Evolutionary conservation across 2,888 invertebrate species (phyloP).

Genomic region (Opisthograptis luteolata): DNA sequence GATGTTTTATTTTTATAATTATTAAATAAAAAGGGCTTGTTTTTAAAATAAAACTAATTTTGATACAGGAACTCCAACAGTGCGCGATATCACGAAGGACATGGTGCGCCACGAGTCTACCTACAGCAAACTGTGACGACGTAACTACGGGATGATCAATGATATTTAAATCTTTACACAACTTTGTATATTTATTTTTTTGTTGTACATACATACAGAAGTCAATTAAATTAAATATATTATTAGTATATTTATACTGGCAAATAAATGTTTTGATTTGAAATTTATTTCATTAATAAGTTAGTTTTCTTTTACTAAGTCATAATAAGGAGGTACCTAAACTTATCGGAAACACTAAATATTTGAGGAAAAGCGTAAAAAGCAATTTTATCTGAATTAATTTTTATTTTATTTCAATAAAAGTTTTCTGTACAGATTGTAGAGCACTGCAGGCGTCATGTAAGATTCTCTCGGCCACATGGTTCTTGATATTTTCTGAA

Average conservation of each 20-base stretch:
- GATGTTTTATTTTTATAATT: too few relatives aligned
- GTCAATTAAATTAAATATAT: too few relatives aligned
- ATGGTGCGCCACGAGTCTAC: slow-evolving; percentile 88
- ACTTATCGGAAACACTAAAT: too few relatives aligned
- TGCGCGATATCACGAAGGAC: slow-evolving; percentile 85
- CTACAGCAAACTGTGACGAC: slow-evolving; percentile 78
- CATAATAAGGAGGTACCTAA: too few relatives aligned
- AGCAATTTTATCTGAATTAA: background rate
- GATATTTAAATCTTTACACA: background rate
- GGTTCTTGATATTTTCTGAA: slow-evolving; percentile 73
- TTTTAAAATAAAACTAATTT: slow-evolving; percentile 10
- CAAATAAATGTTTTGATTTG: too few relatives aligned
- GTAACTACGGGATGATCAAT: background rate
- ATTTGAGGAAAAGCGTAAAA: too few relatives aligned
- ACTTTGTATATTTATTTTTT: too few relatives aligned
- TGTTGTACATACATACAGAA: too few relatives aligned
- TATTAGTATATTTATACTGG: too few relatives aligned
- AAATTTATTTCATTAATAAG: too few relatives aligned
- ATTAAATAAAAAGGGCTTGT: too few relatives aligned
- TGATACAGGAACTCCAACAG: slow-evolving; percentile 85
- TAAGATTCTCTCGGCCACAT: slow-evolving; percentile 70
- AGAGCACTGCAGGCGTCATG: slow-evolving; percentile 69
- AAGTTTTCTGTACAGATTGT: slow-evolving; percentile 70
- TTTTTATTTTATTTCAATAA: slow-evolving; percentile 53
- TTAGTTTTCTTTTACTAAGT: too few relatives aligned